These are phyloP conservation scores for Oreortyx pictus DNA, from an alignment of 2,797 vertebrate species.

Conservation along the genomic window DNA sequence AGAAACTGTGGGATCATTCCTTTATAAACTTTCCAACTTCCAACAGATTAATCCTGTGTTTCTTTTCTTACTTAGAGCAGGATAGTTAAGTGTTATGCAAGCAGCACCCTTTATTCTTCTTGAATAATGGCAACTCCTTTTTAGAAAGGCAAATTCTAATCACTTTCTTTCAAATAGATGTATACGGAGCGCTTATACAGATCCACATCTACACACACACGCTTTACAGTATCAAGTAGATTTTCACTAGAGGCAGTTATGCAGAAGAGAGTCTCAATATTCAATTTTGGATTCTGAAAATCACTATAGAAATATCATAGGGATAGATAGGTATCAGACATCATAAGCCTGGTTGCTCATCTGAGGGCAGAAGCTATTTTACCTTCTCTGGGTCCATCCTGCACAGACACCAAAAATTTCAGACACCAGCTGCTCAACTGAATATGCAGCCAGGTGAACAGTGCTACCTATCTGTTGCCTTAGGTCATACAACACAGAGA, in stretches of 20 bases:
- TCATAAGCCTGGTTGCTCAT: constrained; percentile 14
- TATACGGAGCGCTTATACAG: neutral
- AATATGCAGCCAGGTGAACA: neutral
- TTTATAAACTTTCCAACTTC: constrained; percentile 48
- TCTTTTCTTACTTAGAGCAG: neutral
- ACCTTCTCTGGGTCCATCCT: neutral
- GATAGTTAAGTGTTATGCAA: neutral
- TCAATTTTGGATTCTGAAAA: neutral
- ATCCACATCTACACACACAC: neutral
- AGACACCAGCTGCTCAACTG: neutral
- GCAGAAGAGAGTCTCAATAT: neutral
- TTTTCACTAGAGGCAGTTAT: neutral
- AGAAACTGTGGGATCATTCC: constrained; percentile 18
- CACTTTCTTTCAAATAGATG: rapidly evolving
- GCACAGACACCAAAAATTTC: neutral
- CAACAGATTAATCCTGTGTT: neutral
- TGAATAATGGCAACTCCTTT: neutral
- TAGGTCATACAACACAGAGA: neutral
- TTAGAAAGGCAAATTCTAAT: neutral
- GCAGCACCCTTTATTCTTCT: neutral
- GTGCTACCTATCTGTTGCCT: neutral
- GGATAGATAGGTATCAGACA: neutral
- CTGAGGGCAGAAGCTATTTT: neutral
- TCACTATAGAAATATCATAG: neutral
- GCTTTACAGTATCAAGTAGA: neutral